phyloP scores from a whole-genome alignment of 2,113 vertebrate species.

The Castor canadensis region DNA sequence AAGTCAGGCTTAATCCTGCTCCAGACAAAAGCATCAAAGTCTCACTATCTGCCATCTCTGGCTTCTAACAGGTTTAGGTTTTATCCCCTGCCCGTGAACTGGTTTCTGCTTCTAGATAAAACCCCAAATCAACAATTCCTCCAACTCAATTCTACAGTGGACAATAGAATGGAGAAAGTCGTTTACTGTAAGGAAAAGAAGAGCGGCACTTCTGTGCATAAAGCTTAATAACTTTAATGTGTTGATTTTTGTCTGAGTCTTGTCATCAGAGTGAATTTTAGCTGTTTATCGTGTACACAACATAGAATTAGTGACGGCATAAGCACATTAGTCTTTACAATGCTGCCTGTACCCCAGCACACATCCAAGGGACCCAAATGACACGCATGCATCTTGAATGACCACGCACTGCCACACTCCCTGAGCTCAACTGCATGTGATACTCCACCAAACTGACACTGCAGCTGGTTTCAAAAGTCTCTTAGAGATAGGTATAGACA shows the following conservation, averaged over 20 bases:
- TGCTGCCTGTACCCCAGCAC: slow-evolving; percentile 72
- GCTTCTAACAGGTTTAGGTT: background rate
- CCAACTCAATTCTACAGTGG: background rate
- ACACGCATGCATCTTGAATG: slow-evolving; percentile 77
- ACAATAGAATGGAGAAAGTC: background rate
- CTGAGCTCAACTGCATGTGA: slow-evolving; percentile 62
- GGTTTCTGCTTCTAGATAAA: background rate
- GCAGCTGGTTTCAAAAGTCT: slow-evolving; percentile 80
- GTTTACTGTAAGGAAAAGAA: slow-evolving; percentile 32
- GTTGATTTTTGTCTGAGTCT: slow-evolving; percentile 81
- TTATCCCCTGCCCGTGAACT: background rate
- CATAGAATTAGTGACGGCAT: slow-evolving; percentile 86
- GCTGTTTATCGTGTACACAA: slow-evolving; percentile 87
- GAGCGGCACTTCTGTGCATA: slow-evolving; percentile 17
- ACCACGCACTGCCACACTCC: slow-evolving; percentile 59
- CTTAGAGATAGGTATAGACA: slow-evolving; percentile 80
- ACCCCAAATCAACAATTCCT: background rate
- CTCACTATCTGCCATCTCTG: background rate
- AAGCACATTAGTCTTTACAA: slow-evolving; percentile 79
- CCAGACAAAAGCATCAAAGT: background rate
- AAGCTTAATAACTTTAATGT: slow-evolving; percentile 77
- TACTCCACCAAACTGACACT: slow-evolving; percentile 78
- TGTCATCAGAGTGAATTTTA: slow-evolving; percentile 79
- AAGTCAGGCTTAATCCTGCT: background rate
- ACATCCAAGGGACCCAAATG: slow-evolving; percentile 36